Base-by-base conservation (phyloP, 2,888 invertebrate genomes). In the Leptopilina syphax region DNA sequence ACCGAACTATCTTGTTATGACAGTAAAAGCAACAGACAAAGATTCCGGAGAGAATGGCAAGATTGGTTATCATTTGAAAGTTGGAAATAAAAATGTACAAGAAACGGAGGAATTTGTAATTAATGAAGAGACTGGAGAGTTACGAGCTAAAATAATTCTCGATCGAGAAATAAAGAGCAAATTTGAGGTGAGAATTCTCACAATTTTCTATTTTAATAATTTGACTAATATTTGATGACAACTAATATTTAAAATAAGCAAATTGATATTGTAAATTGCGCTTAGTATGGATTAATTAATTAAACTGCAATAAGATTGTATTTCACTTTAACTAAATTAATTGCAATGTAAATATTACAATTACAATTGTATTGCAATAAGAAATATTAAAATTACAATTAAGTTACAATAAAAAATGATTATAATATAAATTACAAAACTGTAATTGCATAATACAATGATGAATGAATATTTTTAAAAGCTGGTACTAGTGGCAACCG, bases 31-130 rank as follows among this genome's bases (percentile, higher is more conserved):
- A 0, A 93, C 94, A 0, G 98, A 98, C 89, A 94, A 95, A 84
- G 98, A 98, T 89, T 93, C 94, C 0, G 97, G 97, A 1, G 96
- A 96, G 84, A 97, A 97, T 91, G 98, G 98, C 0, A 93, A 95
- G 77, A 94, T 98, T 0, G 96, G 96, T 1, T 98, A 98, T 92
- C 96, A 96, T 90, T 93, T 97, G 81, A 96, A 96, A 92, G 95
- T 96, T 65, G 94, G 95, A 84, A 96, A 96, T 87, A 93, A 94
- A 85, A 96, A 96, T 86, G 94, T 96, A 0, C 96, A 95, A 82
- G 96, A 96, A 90, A 98, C 97, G 0, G 94, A 94, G 10, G 96
- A 97, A 90, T 98, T 98, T 91, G 94, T 93, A 47, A 96, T 98
- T 60, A 95, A 98, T 90, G 93, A 93, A 66, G 94, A 95, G 78